These are phyloP conservation scores for Cotesia congregata DNA, from an alignment of 2,888 invertebrate species.

Conservation along the genomic window DNA sequence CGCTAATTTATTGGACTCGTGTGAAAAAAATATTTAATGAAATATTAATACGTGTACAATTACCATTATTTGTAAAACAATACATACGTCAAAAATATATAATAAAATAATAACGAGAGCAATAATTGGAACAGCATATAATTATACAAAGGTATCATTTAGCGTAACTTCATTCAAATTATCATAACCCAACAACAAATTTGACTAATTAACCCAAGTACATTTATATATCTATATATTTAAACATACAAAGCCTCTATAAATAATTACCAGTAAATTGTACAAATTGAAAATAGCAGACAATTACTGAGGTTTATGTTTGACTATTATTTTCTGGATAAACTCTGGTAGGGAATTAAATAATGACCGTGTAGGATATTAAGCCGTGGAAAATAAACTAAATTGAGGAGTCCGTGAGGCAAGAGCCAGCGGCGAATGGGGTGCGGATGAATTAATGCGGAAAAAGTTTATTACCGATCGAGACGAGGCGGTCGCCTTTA, in stretches of 20 bases:
- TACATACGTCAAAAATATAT: background rate
- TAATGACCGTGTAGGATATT: background rate
- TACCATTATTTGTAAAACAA: background rate
- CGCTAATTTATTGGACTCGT: background rate
- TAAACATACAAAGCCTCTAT: background rate
- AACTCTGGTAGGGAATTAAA: conserved; percentile 12
- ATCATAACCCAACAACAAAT: background rate
- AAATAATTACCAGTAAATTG: background rate
- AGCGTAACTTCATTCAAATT: background rate
- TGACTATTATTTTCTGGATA: conserved; percentile 14
- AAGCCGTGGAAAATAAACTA: background rate
- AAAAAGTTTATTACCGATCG: background rate
- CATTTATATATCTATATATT: background rate
- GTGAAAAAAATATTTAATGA: background rate
- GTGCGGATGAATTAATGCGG: background rate
- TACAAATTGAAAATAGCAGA: background rate
- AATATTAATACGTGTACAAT: background rate
- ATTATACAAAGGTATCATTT: background rate
- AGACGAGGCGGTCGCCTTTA: background rate
- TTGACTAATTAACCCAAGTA: background rate
- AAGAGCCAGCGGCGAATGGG: background rate
- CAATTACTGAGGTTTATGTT: background rate
- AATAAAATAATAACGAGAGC: background rate
- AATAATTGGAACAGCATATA: background rate
- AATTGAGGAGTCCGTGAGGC: background rate